Base-by-base conservation (phyloP, 2,888 invertebrate genomes). In the Anaspis maculata region DNA sequence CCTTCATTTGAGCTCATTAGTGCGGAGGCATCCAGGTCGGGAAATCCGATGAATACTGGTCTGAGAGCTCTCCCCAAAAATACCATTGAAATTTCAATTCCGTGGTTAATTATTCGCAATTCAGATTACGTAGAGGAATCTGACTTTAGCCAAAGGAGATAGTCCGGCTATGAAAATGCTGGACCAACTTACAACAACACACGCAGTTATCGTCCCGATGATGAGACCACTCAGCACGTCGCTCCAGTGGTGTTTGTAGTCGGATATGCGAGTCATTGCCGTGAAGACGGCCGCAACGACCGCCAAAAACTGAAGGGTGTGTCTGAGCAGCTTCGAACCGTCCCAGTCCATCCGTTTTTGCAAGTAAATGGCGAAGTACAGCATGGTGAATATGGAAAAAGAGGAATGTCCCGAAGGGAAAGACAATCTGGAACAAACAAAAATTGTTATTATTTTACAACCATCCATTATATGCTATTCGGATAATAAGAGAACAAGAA, bases 191-290 rank as follows among this genome's bases (percentile, higher is more conserved):
- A 87, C 87, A 65, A 79, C 73, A 45, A 86, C 60, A 30, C 82
- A 48, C 37, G 88, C 84, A 31, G 72, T 71, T 13, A 76, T 52
- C n/a, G 74, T 59, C 6, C 88, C 88, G 42, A 87, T 74, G 16
- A 69, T 51, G 43, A 79, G 72, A 1, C 97, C 97, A 30, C 80
- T 80, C 15, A 96, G 69, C 2, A 96, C 96, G 66, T 97, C 97
- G 54, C 89, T 92, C 90, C 94, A 95, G 60, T 97, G 96, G 66
- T 97, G 96, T 62, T 96, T 96, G 72, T 96, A 91, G 70, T 97
- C 89, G 1, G 90, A 90, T 21, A 97, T 79, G 19, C 96, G 75
- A 1, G 90, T 84, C 70, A 95, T 74, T n/a, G 85, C 82, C 6
- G 89, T 89, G 63, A 79, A 87, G 77, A 86, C 82, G 15, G 92